phyloP scores from a whole-genome alignment of 2,797 vertebrate species.

The Euthynnus affinis region DNA sequence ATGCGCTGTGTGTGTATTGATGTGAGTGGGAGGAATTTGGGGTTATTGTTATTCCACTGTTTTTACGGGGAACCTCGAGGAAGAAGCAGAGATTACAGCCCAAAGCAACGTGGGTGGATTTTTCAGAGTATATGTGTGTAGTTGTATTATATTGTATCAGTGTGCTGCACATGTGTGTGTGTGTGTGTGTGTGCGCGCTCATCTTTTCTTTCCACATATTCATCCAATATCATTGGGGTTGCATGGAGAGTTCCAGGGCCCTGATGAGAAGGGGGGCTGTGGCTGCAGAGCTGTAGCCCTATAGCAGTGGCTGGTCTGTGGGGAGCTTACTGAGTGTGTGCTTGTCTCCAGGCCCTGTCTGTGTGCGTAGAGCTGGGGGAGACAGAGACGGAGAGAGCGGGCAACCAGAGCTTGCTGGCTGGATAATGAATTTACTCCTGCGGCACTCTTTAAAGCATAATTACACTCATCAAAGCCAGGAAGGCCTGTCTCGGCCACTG shows the following conservation, averaged over 20 bases:
- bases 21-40: slow-evolving; percentile 68
- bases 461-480: slow-evolving; percentile 83
- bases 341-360: slow-evolving; percentile 80
- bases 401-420: slow-evolving; percentile 73
- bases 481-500: slow-evolving; percentile 74
- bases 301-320: slow-evolving; percentile 78
- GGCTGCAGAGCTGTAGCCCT: slow-evolving; percentile 75
- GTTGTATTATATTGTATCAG: slow-evolving; percentile 8
- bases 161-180: slow-evolving; percentile 34
- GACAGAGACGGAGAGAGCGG: slow-evolving; percentile 62
- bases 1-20: slow-evolving; percentile 24
- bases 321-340: slow-evolving; percentile 75
- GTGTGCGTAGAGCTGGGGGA: slow-evolving; percentile 66
- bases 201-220: slow-evolving; percentile 62
- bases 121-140: slow-evolving; percentile 31
- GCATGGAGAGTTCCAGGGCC: slow-evolving; percentile 57
- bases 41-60: slow-evolving; percentile 65
- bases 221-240: slow-evolving; percentile 60
- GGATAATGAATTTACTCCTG: slow-evolving; percentile 86
- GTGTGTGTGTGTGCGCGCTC: slow-evolving; percentile 20
- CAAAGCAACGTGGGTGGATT: slow-evolving; percentile 62
- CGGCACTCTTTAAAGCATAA: slow-evolving; percentile 85
- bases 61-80: slow-evolving; percentile 55
- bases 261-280: slow-evolving; percentile 45
- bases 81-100: slow-evolving; percentile 60